Evolutionary conservation across 2,888 invertebrate genomes (phyloP).

Genomic region (Drosophila suboccidentalis): DNA sequence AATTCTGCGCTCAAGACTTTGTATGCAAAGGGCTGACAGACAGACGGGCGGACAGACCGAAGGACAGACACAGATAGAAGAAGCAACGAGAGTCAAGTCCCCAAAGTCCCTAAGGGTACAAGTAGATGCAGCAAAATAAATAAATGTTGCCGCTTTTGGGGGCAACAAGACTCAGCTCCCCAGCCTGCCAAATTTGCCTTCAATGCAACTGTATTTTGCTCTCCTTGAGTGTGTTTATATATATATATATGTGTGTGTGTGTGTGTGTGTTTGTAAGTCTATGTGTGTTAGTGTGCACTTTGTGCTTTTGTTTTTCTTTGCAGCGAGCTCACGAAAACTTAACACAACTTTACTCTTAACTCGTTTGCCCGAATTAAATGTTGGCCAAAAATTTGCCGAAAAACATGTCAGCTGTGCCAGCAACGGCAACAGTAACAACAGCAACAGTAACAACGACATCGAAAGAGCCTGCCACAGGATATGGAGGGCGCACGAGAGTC

Average conservation of each 20-base stretch:
- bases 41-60: constrained; percentile 26
- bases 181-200: neutral
- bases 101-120: constrained; percentile 52
- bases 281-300: constrained; percentile 43
- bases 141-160: constrained; percentile 72
- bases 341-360: constrained; percentile 80
- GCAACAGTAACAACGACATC: neutral
- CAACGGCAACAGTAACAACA: constrained; percentile 5
- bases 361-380: constrained; percentile 80
- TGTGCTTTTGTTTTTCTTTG: constrained; percentile 71
- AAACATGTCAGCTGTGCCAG: constrained; percentile 32
- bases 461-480: constrained; percentile 60
- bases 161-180: constrained; percentile 33
- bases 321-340: constrained; percentile 67
- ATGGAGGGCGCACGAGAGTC: constrained; percentile 27
- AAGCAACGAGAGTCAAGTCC: constrained; percentile 35
- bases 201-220: neutral
- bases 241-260: neutral
- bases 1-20: constrained; percentile 83
- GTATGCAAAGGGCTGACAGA: constrained; percentile 66
- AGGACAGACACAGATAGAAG: constrained; percentile 36
- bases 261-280: neutral
- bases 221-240: neutral
- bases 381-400: constrained; percentile 71
- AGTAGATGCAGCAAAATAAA: constrained; percentile 69